Base-by-base conservation (phyloP, 1,140 invertebrate genomes). In the Dendrolimus kikuchii region DNA sequence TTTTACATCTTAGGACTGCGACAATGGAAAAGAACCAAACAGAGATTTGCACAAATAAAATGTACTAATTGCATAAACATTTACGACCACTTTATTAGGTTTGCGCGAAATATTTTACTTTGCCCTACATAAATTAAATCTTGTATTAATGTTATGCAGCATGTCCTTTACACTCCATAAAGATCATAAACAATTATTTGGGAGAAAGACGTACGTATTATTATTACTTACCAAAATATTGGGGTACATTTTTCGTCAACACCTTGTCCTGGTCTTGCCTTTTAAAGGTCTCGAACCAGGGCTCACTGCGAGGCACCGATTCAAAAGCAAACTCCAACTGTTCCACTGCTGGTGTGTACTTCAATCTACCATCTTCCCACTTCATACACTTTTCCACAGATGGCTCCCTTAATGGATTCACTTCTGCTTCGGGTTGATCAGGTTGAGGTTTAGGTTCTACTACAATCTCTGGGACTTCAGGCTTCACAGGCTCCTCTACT, bases 261-360 rank as follows among this genome's bases (percentile, higher is more conserved):
- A 93, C 90, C 53, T 91, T 89, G 6, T 92, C 91, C 9, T 90
- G 87, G 71, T 95, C 93, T 67, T 95, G 93, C 1, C 94, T 87
- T 56, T 90, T 89, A 71, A 94, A 95, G 0, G 93, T 93, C 63
- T 92, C 89, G 81, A 93, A 94, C 94, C 94, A 95, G 0, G 92
- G 89, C 66, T 95, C 93, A 43, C 90, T 90, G 48, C 76, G 84
- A 5, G 94, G 94, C 55, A 94, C 81, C 9, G 85, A 89, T 79
- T 95, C 93, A 68, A 95, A 95, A 0, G 93, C 92, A 72, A 94
- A 95, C 51, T 91, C 89, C 72, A 93, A 88, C 64, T 91, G 89
- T 57, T 91, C 90, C 36, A 92, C 87, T 46, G 90, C 88, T 7
- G 89, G 82, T 4, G 90, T 90, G 39, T 90, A 90, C 59, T 89